Percentiles rank a stretch among this genome's conserved stretches.
Conservation (phyloP, 2,888 invertebrate species). For the Amiota minor region DNA sequence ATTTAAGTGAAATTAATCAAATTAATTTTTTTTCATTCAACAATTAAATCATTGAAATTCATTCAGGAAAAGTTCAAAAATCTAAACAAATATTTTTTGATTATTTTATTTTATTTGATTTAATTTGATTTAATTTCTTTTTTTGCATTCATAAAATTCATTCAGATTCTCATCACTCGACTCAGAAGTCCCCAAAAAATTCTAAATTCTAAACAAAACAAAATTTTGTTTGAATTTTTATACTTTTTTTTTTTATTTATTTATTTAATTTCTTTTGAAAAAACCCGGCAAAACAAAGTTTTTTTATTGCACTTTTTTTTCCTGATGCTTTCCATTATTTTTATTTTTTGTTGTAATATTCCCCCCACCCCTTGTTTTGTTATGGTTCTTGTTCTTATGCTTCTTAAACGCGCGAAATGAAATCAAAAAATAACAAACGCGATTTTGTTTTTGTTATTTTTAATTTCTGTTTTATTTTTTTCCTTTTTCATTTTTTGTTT, state of each 20-base stretch:
- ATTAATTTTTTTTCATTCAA: background rate
- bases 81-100: background rate
- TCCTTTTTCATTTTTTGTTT: background rate
- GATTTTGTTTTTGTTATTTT: slow-evolving; percentile 11
- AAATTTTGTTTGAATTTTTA: background rate
- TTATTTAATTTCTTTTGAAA: background rate
- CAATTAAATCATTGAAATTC: no score
- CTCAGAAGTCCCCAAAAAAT: no score
- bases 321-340: background rate
- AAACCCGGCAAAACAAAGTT: slow-evolving; percentile 25
- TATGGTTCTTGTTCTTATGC: slow-evolving; percentile 1
- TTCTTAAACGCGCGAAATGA: slow-evolving; percentile 2
- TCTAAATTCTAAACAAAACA: no score
- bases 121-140: background rate
- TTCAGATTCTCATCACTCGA: background rate
- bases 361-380: background rate
- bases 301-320: slow-evolving; percentile 19
- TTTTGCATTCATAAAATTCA: background rate
- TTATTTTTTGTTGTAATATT: slow-evolving; percentile 2
- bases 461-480: slow-evolving; percentile 6
- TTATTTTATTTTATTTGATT: background rate
- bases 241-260: background rate
- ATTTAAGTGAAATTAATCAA: no score
- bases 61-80: no score
- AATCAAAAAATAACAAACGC: slow-evolving; percentile 22